A percentile compares a stretch with the other conserved stretches of the same genome.
phyloP scores from a whole-genome alignment of 2,888 invertebrate genomes.

The Diadegma fenestrale region DNA sequence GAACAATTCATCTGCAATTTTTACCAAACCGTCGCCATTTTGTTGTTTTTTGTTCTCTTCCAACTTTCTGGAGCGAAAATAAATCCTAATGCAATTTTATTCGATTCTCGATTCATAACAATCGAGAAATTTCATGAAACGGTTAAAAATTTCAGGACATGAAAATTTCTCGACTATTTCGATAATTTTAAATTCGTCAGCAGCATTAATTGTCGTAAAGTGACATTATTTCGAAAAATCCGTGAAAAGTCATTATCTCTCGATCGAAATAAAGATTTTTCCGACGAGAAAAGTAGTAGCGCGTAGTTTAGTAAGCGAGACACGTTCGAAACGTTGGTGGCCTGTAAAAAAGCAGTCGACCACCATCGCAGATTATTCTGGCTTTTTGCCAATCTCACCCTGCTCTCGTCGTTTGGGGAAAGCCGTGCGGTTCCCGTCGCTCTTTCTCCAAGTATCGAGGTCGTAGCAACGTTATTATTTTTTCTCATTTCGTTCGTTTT shows the following conservation, averaged over 20 bases:
- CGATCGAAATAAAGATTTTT: slow-evolving; percentile 27
- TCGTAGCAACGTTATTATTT: slow-evolving; percentile 72
- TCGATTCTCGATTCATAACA: too few species aligned
- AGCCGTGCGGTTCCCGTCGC: slow-evolving; percentile 33
- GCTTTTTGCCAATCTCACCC: slow-evolving; percentile 76
- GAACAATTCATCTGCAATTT: too few species aligned
- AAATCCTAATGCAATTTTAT: too few species aligned
- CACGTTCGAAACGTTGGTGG: slow-evolving; percentile 71
- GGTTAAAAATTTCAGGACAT: neutral
- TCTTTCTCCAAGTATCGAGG: slow-evolving; percentile 67
- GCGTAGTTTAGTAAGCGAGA: slow-evolving; percentile 70
- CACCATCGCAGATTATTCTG: slow-evolving; percentile 79
- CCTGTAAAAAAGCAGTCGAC: slow-evolving; percentile 76
- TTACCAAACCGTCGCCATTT: too few species aligned
- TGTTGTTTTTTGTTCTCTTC: too few species aligned
- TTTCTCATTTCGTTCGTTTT: slow-evolving; percentile 20
- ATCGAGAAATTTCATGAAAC: too few species aligned
- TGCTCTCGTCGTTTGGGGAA: slow-evolving; percentile 24
- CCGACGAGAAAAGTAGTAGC: slow-evolving; percentile 9
- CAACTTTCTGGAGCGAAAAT: too few species aligned
- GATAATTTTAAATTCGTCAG: too few species aligned
- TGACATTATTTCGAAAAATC: neutral
- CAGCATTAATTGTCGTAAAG: neutral
- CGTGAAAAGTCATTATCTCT: slow-evolving; percentile 1
- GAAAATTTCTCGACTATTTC: neutral